Evolutionary conservation across 2,888 invertebrate species (phyloP).

Genomic region (Anagyrus pseudococci): DNA sequence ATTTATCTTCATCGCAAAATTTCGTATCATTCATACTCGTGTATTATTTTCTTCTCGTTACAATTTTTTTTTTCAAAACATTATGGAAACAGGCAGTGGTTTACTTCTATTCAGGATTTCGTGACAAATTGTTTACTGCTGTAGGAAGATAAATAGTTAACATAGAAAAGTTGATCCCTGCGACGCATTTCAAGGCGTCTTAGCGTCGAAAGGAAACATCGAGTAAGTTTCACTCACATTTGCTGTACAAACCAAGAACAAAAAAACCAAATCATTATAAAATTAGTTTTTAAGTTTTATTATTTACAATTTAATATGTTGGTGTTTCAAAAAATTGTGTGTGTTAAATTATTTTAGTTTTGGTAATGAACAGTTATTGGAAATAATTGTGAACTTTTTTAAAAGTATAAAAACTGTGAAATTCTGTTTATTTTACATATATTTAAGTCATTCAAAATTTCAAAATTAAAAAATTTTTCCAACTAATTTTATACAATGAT

Average conservation of each 20-base stretch:
- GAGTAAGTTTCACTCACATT: constrained; percentile 23
- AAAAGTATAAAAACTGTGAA: background rate
- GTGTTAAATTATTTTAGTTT: background rate
- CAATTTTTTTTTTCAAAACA: too few species aligned
- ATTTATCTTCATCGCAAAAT: constrained; percentile 6
- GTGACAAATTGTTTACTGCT: constrained; percentile 17
- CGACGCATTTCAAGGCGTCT: constrained; percentile 25
- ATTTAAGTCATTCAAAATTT: background rate
- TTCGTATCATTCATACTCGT: constrained; percentile 3
- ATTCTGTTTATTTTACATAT: background rate
- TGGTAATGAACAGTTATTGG: background rate
- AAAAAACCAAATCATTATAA: constrained; percentile 12
- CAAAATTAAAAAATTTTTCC: background rate
- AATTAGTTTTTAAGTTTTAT: constrained; percentile 6
- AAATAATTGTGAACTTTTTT: background rate
- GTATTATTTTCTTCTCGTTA: constrained; percentile 4
- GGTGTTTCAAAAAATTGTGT: background rate
- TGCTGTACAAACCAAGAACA: constrained; percentile 25
- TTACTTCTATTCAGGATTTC: constrained; percentile 17
- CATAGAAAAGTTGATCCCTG: constrained; percentile 34
- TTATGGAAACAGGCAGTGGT: constrained; percentile 32
- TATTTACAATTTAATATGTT: background rate
- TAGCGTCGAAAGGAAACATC: constrained; percentile 26
- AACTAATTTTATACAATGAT: background rate
- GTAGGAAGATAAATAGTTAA: constrained; percentile 31